phyloP scores from a whole-genome alignment of 1,140 invertebrate genomes.

The Trigoniulus corallinus region DNA sequence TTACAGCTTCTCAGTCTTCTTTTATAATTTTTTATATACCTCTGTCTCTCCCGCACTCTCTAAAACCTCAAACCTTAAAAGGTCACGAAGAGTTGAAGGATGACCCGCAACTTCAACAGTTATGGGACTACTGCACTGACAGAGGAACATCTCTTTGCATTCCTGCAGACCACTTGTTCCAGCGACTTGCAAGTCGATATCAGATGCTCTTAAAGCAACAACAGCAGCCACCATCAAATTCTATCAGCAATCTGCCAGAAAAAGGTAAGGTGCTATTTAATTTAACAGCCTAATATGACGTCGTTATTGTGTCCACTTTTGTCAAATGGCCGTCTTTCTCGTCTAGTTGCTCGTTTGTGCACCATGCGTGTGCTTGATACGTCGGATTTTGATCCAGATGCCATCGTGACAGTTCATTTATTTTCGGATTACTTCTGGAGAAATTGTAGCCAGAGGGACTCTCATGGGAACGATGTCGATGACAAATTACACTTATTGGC shows the following conservation, averaged over 20 bases:
- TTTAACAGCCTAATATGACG: not conserved
- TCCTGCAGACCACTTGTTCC: constrained; percentile 17
- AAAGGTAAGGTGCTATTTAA: constrained; percentile 12
- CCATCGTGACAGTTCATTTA: constrained; percentile 27
- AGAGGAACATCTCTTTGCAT: not conserved
- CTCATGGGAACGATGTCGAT: constrained; percentile 18
- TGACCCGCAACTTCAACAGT: not conserved
- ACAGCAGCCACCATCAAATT: constrained; percentile 4
- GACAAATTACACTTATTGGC: constrained; percentile 19
- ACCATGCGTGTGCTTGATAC: constrained; percentile 18
- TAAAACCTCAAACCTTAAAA: too few relatives aligned
- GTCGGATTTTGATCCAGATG: constrained; percentile 22
- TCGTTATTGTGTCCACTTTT: constrained; percentile 2
- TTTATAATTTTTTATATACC: not conserved
- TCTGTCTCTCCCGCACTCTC: too few relatives aligned
- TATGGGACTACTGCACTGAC: constrained; percentile 6
- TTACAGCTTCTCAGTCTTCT: not conserved
- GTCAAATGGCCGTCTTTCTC: too few relatives aligned
- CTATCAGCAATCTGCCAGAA: constrained; percentile 11
- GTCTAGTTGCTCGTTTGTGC: constrained; percentile 10
- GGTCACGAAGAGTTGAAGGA: constrained; percentile 14
- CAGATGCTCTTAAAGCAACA: constrained; percentile 5
- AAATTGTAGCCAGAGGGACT: not conserved
- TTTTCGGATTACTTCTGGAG: constrained; percentile 17
- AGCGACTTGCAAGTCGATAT: constrained; percentile 13